phyloP scores from a whole-genome alignment of 2,797 vertebrate species.

The Sus cebifrons region DNA sequence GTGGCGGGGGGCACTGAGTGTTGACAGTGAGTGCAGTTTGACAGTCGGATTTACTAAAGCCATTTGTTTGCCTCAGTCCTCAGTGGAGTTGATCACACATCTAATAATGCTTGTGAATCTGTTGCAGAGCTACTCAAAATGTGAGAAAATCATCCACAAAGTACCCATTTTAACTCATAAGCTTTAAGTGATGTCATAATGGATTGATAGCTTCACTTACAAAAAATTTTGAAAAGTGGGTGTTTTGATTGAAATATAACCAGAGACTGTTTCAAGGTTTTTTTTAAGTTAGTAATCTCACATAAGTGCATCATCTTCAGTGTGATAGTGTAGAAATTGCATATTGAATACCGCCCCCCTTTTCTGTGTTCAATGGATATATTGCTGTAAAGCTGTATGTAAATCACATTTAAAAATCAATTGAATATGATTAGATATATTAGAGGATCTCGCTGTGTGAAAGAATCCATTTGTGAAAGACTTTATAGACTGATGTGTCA shows the following conservation, averaged over 20 bases:
- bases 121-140: constrained; percentile 61
- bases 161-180: constrained; percentile 55
- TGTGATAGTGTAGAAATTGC: constrained; percentile 56
- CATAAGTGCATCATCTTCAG: constrained; percentile 57
- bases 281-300: constrained; percentile 74
- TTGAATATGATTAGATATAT: constrained; percentile 71
- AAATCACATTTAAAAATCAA: constrained; percentile 81
- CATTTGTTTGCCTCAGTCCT: constrained; percentile 54
- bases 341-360: constrained; percentile 17
- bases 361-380: constrained; percentile 67
- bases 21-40: constrained; percentile 61
- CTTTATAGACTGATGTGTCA: constrained; percentile 45
- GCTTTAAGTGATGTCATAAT: constrained; percentile 58
- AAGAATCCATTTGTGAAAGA: constrained; percentile 72
- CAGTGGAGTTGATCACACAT: constrained; percentile 79
- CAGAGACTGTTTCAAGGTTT: constrained; percentile 56
- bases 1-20: background rate
- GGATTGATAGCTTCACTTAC: constrained; percentile 69
- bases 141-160: constrained; percentile 68
- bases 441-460: constrained; percentile 65
- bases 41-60: constrained; percentile 67
- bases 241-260: constrained; percentile 78
- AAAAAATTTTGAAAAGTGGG: constrained; percentile 56
- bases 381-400: constrained; percentile 71
- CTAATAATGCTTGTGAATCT: constrained; percentile 68